Evolutionary conservation across 2,797 vertebrate genomes (phyloP), one percentile per base, ranked within the genome.

Genomic region (Psittacula echo): DNA sequence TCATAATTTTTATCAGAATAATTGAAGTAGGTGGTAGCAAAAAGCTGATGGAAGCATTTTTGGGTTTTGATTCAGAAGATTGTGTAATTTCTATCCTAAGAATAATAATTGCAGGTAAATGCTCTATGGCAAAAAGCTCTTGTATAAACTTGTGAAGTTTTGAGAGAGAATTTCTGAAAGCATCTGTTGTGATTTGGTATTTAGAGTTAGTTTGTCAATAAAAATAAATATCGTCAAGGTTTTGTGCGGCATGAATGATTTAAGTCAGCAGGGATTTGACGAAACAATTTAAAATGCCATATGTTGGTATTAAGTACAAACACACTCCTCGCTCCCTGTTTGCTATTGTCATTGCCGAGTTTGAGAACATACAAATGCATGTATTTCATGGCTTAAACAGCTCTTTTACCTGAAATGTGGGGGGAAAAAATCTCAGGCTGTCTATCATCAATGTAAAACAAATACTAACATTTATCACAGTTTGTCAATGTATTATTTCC

Each of bases 181-280:
- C 8, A 1, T 87, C 37, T 65, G 30, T 80, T 80, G 37, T 22
- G 70, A 65, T 93, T 93, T 65, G 45, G 32, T 80, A 70, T 79
- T 39, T 39, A 30, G 78, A 64, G 27, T 72, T 64, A 68, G 17
- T 67, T 95, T 66, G 27, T 95, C 61, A 86, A n/a, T 50, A 77
- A 80, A 88, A 58, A 42, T 27, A 80, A 64, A 20, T 53, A 42
- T 82, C 27, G n/a, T 47, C 7, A 7, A 48, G 34, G 23, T 70
- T 85, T 79, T 44, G 16, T 39, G 34, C 16, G 4, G 68, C 23
- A 37, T 56, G 51, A 13, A 13, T 0, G 0, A 56, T 67, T 53
- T 32, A 90, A 79, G 27, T 87, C 51, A 34, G 26, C 32, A 24
- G 67, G 53, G n/a, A 56, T 85, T 84, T 92, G 42, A 91, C 67